Percentiles rank a stretch among this genome's conserved stretches.
Conservation (phyloP, 1,140 invertebrate genomes). For the Formica exsecta region DNA sequence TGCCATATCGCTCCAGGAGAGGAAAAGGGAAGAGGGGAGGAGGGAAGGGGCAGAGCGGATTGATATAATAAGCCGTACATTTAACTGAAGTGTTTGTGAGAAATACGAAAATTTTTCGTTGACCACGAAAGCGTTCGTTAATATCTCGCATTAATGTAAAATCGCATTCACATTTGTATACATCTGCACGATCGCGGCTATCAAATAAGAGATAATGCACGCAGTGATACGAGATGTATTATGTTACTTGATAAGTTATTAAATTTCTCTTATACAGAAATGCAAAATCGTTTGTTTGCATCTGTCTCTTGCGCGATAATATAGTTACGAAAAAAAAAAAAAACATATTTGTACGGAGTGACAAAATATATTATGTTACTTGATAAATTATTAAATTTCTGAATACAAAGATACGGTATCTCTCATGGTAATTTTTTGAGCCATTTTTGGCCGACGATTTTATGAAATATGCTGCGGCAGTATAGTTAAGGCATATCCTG, state of each 20-base stretch:
- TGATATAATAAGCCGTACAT: slow-evolving; percentile 54
- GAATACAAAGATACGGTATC: slow-evolving; percentile 9
- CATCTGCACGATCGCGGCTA: neutral
- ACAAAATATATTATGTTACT: slow-evolving; percentile 3
- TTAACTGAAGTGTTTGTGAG: slow-evolving; percentile 49
- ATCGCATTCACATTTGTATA: neutral
- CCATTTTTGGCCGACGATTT: slow-evolving; percentile 6
- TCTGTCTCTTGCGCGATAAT: neutral
- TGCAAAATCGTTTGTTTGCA: neutral
- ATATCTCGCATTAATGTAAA: slow-evolving; percentile 31
- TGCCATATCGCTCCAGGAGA: slow-evolving; percentile 13
- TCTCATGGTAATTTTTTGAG: neutral
- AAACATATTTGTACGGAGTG: neutral
- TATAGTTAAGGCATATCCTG: slow-evolving; percentile 55
- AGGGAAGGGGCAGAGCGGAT: neutral
- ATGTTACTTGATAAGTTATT: neutral
- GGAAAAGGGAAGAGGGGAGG: no score
- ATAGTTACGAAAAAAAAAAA: slow-evolving; percentile 2
- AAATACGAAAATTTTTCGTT: slow-evolving; percentile 29
- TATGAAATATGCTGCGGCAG: slow-evolving; percentile 20
- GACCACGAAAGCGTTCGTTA: slow-evolving; percentile 5
- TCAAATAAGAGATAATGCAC: slow-evolving; percentile 16
- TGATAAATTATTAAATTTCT: slow-evolving; percentile 38
- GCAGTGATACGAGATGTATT: neutral
- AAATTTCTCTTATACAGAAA: slow-evolving; percentile 1